Percentiles rank a stretch among this genome's conserved stretches.
phyloP scores from a whole-genome alignment of 2,797 vertebrate genomes.

The Pipistrellus kuhlii region DNA sequence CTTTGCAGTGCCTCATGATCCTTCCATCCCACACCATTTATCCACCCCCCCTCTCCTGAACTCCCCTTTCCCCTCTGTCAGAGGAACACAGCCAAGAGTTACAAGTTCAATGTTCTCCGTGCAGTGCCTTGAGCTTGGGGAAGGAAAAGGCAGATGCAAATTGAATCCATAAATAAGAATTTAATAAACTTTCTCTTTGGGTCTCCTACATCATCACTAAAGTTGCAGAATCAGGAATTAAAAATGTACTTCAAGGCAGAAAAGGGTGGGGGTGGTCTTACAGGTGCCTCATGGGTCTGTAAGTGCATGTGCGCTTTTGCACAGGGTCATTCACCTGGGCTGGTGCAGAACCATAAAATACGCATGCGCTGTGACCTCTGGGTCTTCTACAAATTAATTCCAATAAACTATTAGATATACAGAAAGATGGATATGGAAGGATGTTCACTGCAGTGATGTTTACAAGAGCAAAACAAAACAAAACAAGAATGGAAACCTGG shows the following conservation, averaged over 20 bases:
- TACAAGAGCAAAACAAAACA: background rate
- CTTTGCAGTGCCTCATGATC: background rate
- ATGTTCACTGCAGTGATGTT: background rate
- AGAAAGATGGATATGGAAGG: background rate
- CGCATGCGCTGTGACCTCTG: background rate
- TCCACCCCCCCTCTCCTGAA: background rate
- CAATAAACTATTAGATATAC: background rate
- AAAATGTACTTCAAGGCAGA: conserved; percentile 32
- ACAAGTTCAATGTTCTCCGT: conserved; percentile 54
- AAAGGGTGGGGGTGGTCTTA: background rate
- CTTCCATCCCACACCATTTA: rapidly evolving
- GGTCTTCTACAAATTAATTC: background rate
- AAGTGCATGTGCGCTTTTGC: background rate
- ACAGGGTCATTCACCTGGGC: background rate
- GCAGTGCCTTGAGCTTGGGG: conserved; percentile 3
- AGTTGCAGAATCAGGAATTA: conserved; percentile 60
- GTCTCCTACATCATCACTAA: conserved; percentile 50
- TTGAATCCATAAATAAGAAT: conserved; percentile 84
- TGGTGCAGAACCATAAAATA: background rate
- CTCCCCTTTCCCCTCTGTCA: background rate
- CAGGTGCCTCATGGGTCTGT: background rate
- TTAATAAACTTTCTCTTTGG: conserved; percentile 77
- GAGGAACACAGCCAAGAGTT: conserved; percentile 44
- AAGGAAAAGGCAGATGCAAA: conserved; percentile 67
- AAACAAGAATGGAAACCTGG: background rate